A percentile compares a stretch with the other conserved stretches of the same genome.
phyloP scores from a whole-genome alignment of 2,113 vertebrate genomes.

The Brachyhypopomus gauderio region DNA sequence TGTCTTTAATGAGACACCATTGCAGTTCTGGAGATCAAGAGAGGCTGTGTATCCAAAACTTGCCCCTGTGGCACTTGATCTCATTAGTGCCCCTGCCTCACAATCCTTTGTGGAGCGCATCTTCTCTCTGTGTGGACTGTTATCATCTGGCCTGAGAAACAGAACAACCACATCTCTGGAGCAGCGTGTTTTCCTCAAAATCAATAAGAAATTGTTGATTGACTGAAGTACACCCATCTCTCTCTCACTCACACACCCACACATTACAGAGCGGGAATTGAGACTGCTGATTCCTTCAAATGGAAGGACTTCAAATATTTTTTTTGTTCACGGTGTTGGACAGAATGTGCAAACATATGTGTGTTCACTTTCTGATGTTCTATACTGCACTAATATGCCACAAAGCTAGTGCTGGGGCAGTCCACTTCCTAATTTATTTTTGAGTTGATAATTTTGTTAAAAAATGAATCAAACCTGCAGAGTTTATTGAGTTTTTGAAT shows the following conservation, averaged over 20 bases:
- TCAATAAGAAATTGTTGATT: conserved; percentile 21
- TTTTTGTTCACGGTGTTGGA: too few species aligned
- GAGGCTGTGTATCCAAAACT: conserved; percentile 49
- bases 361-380: neutral
- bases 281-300: too few species aligned
- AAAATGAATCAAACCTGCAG: neutral
- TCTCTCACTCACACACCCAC: neutral
- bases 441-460: neutral
- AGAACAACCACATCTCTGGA: conserved; percentile 44
- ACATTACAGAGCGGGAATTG: too few species aligned
- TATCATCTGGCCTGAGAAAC: conserved; percentile 47
- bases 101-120: conserved; percentile 47
- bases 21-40: conserved; percentile 46
- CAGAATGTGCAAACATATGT: too few species aligned
- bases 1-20: conserved; percentile 47
- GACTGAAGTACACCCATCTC: neutral
- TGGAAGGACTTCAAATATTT: too few species aligned
- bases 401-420: neutral
- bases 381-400: neutral
- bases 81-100: conserved; percentile 43
- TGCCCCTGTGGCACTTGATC: conserved; percentile 43
- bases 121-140: conserved; percentile 46
- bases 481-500: conserved; percentile 15
- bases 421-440: conserved; percentile 1
- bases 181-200: conserved; percentile 19